phyloP scores from a whole-genome alignment of 2,888 invertebrate genomes.

The Campoplex nolae region DNA sequence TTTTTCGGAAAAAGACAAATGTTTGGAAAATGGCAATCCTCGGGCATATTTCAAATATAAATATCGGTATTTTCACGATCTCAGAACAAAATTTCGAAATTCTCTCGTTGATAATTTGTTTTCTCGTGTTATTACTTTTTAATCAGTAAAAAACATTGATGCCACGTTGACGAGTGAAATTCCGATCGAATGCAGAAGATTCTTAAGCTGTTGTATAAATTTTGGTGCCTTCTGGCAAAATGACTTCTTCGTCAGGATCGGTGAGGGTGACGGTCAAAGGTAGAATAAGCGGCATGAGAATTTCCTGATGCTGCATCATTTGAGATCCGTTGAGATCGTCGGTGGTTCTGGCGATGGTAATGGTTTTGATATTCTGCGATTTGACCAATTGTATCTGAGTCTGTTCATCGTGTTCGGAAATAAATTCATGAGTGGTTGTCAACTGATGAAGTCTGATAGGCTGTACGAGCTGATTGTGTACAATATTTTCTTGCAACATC shows the following conservation, averaged over 20 bases:
- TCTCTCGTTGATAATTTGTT: not conserved
- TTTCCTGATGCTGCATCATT: conserved; percentile 82
- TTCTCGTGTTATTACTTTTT: not conserved
- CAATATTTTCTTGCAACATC: not conserved
- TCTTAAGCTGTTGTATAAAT: conserved; percentile 81
- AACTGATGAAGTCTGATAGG: conserved; percentile 63
- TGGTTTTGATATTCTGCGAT: conserved; percentile 81
- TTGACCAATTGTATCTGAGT: conserved; percentile 78
- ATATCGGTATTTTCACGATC: not conserved
- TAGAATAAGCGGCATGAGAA: conserved; percentile 82
- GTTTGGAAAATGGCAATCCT: not conserved
- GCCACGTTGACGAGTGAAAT: not conserved
- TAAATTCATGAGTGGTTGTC: conserved; percentile 43
- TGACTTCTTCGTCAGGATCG: conserved; percentile 82
- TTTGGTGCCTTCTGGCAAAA: conserved; percentile 82
- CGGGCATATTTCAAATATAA: not conserved
- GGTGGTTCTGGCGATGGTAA: conserved; percentile 80
- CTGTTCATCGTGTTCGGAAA: conserved; percentile 62
- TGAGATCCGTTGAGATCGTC: conserved; percentile 78
- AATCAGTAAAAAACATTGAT: not conserved
- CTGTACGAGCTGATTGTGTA: conserved; percentile 31
- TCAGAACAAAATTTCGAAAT: not conserved
- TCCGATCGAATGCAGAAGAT: not conserved
- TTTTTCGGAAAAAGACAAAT: not conserved
- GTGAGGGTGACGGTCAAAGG: conserved; percentile 82